These are phyloP conservation scores for Hetaerina titia DNA, from an alignment of 2,888 invertebrate species.

Conservation along the genomic window DNA sequence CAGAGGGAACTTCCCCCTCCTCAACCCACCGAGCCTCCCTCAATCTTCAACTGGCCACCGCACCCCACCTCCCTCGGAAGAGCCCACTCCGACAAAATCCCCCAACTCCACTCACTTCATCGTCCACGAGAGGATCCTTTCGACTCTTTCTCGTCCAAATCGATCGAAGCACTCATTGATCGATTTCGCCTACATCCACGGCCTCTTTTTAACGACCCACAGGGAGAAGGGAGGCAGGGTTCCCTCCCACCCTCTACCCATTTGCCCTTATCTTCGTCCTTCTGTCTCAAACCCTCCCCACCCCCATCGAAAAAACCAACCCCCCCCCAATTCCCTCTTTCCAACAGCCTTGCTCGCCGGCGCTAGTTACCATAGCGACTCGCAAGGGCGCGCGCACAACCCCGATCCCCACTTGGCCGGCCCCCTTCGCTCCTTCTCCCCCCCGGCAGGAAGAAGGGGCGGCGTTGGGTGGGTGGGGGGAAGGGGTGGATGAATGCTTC, in stretches of 20 bases:
- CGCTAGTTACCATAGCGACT: slow-evolving; percentile 61
- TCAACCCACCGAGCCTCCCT: background rate
- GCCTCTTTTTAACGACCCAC: background rate
- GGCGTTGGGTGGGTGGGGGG: too few species aligned
- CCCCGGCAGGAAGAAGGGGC: background rate
- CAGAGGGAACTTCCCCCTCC: background rate
- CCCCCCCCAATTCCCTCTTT: background rate
- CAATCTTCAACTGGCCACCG: background rate
- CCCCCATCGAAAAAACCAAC: too few species aligned
- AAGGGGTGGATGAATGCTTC: background rate
- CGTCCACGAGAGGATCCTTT: slow-evolving; percentile 55
- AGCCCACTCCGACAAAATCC: background rate
- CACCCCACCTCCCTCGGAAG: background rate
- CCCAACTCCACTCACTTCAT: slow-evolving; percentile 30
- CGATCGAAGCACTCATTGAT: slow-evolving; percentile 48
- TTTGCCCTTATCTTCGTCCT: slow-evolving; percentile 5
- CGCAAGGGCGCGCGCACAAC: slow-evolving; percentile 58
- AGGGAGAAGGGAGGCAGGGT: background rate
- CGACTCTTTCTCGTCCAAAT: slow-evolving; percentile 53
- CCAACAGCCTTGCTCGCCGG: slow-evolving; percentile 29
- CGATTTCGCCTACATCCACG: slow-evolving; percentile 57
- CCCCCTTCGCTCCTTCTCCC: background rate
- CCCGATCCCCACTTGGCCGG: background rate
- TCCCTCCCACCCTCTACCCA: background rate
- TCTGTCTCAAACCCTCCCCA: background rate